Conservation (phyloP, 2,888 invertebrate species). For the Yponomeuta plumbellus region DNA sequence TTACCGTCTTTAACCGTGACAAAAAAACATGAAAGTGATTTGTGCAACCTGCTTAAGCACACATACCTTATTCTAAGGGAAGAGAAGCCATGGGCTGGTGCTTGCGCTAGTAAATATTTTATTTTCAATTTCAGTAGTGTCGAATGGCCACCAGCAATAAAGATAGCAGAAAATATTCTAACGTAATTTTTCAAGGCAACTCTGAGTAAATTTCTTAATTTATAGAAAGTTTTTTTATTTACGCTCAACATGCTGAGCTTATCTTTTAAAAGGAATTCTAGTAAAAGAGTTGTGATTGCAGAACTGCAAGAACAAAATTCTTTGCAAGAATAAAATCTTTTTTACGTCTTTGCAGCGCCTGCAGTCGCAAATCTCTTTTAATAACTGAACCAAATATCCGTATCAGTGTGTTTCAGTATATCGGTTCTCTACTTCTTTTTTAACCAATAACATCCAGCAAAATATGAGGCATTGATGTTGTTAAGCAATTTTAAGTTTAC, state of each 20-base stretch:
- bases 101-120: slow-evolving; percentile 33
- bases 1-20: slow-evolving; percentile 4
- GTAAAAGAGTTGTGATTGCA: background rate
- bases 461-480: too few species aligned
- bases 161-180: background rate
- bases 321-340: background rate
- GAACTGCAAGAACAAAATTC: background rate
- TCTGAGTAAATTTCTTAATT: background rate
- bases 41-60: slow-evolving; percentile 2
- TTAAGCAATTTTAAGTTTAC: too few species aligned
- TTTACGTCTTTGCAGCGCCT: background rate
- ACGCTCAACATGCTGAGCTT: background rate
- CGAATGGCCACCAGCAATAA: slow-evolving; percentile 12
- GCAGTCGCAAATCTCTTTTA: too few species aligned
- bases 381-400: too few species aligned
- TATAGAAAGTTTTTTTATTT: background rate
- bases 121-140: slow-evolving; percentile 34
- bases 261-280: background rate
- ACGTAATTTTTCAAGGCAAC: background rate
- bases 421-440: too few species aligned
- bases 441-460: too few species aligned
- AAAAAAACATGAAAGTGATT: slow-evolving; percentile 8
- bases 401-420: too few species aligned
- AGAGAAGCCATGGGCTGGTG: background rate
- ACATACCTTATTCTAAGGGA: background rate